Evolutionary conservation across 1,140 invertebrate genomes (phyloP).

Genomic region (Ceratosolen solmsi): DNA sequence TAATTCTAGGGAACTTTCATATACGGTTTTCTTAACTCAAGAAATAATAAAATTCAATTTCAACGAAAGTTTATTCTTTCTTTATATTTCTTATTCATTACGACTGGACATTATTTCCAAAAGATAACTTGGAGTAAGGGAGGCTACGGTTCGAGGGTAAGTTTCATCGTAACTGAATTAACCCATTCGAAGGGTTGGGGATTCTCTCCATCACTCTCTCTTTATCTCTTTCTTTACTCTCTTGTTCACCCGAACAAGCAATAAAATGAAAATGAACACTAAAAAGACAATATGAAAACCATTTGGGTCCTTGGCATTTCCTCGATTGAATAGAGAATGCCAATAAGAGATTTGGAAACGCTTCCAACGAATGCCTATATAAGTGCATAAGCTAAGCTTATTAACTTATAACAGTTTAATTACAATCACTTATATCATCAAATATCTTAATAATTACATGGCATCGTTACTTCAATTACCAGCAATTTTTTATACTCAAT

Average conservation of each 20-base stretch:
- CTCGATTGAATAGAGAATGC: slow-evolving; percentile 2
- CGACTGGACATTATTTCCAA: slow-evolving; percentile 33
- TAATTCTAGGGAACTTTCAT: no score
- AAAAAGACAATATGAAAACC: slow-evolving; percentile 74
- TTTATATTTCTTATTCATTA: slow-evolving; percentile 31
- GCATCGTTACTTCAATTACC: background rate
- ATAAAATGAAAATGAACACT: slow-evolving; percentile 74
- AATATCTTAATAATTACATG: background rate
- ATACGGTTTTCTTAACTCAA: background rate
- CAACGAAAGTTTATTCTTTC: slow-evolving; percentile 37
- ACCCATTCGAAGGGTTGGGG: slow-evolving; percentile 61
- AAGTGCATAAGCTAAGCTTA: slow-evolving; percentile 72
- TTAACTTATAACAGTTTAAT: slow-evolving; percentile 62
- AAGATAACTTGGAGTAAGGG: slow-evolving; percentile 52
- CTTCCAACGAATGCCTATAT: slow-evolving; percentile 59
- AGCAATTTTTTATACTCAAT: background rate
- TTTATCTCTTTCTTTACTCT: background rate
- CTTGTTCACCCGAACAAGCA: slow-evolving; percentile 67
- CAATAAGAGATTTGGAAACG: background rate
- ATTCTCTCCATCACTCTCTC: slow-evolving; percentile 2
- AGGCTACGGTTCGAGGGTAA: slow-evolving; percentile 43
- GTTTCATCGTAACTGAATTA: slow-evolving; percentile 58
- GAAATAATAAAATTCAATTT: slow-evolving; percentile 48
- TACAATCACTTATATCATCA: background rate
- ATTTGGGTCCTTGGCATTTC: slow-evolving; percentile 60